Evolutionary conservation across 2,797 vertebrate species (phyloP), one percentile per base, ranked within the genome.

Genomic region (Cynodonichthys magdalenae): DNA sequence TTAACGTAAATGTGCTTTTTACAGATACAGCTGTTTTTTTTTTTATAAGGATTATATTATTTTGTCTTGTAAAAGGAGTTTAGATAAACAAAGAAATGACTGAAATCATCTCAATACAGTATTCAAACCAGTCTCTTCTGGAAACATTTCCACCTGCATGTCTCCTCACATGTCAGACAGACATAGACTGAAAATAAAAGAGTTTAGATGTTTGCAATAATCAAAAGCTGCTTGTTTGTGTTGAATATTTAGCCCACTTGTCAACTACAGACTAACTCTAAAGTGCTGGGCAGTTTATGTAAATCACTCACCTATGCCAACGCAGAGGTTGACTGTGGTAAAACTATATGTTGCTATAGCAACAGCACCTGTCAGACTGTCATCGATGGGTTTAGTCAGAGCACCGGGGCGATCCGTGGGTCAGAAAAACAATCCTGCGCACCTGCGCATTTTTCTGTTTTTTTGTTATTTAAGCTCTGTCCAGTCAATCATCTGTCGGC

Each of bases 281-380:
- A 55, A 34, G 52, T 3, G 42, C 31, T 1, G 47, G 4, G 8
- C 39, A 46, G 52, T 45, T 61, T 53, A 59, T 53, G 49, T 66
- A 56, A 79, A 71, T 73, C 62, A 65, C 49, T 73, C 54, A 69
- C 42, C 24, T 63, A 48, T 68, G 67, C 66, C 62, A 70, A 73
- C 66, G 56, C 70, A 66, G 24, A 66, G 58, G 57, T 69, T 27
- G 39, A 62, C 41, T 51, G 47, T 31, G 36, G 53, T 63, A 56
- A 78, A 71, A 77, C 84, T 71, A 65, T 41, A 31, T 69, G 85
- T 91, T 89, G 52, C 86, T 81, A 90, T 88, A 62, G 83, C 68
- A 81, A 89, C 85, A 2, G 14, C 5, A 29, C 17, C 60, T 52
- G 65, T 80, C 70, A 61, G 66, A 27, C 67, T 59, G 67, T 78